These are phyloP conservation scores for Meriones unguiculatus DNA, from an alignment of 2,113 vertebrate species.

Conservation along the genomic window DNA sequence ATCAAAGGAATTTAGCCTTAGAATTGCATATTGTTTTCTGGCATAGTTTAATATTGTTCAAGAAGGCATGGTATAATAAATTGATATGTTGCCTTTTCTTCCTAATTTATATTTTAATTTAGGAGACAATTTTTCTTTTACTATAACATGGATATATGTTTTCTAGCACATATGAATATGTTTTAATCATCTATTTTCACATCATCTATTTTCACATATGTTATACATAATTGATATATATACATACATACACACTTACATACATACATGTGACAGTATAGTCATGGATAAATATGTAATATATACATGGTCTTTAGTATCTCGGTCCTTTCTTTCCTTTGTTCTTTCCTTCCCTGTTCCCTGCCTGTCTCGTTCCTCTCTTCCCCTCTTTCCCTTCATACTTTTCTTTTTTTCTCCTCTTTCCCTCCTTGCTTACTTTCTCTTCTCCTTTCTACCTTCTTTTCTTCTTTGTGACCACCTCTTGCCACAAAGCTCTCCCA, in stretches of 20 bases:
- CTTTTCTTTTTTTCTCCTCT: too few species aligned
- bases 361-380: background rate
- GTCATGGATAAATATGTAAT: background rate
- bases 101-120: constrained; percentile 57
- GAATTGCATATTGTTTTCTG: constrained; percentile 30
- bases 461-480: too few species aligned
- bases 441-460: background rate
- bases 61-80: constrained; percentile 23
- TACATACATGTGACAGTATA: background rate
- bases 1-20: constrained; percentile 23
- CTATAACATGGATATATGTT: background rate
- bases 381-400: too few species aligned
- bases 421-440: background rate
- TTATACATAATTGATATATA: background rate
- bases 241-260: background rate
- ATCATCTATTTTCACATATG: background rate
- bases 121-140: background rate
- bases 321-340: rapidly evolving
- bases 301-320: background rate
- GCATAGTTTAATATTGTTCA: constrained; percentile 49
- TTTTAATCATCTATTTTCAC: background rate
- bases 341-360: background rate
- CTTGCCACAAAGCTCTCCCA: background rate
- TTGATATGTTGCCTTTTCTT: background rate
- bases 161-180: background rate